Evolutionary conservation across 2,888 invertebrate genomes (phyloP).

Genomic region (Amiota communis): DNA sequence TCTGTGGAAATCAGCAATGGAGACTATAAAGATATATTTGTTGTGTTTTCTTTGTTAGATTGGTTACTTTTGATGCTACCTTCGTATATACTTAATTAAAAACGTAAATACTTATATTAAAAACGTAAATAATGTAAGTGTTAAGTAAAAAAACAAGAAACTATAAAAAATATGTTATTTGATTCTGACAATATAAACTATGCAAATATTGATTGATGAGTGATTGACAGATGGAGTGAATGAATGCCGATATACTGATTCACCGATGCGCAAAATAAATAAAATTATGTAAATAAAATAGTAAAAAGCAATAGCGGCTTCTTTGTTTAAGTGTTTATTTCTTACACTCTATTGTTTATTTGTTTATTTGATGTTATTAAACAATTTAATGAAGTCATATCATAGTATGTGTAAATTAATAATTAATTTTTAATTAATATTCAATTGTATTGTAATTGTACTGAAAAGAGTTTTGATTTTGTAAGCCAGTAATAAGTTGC

Average conservation of each 20-base stretch:
- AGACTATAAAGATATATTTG: not conserved
- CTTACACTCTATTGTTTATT: too few species aligned
- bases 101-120: too few species aligned
- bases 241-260: not conserved
- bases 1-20: not conserved
- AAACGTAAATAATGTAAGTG: not conserved
- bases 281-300: slow-evolving; percentile 32
- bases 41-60: too few species aligned
- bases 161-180: not conserved
- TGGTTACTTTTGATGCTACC: too few species aligned
- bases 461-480: slow-evolving; percentile 48
- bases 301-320: slow-evolving; percentile 37
- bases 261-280: slow-evolving; percentile 7
- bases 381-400: not conserved
- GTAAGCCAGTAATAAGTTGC: slow-evolving; percentile 46
- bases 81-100: too few species aligned
- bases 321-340: slow-evolving; percentile 22
- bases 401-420: not conserved
- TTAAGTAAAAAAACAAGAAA: not conserved
- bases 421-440: not conserved
- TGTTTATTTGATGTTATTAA: not conserved
- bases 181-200: not conserved
- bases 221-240: not conserved
- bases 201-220: slow-evolving; percentile 20
- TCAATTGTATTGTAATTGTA: not conserved